Evolutionary conservation across 2,113 vertebrate genomes (phyloP).

Genomic region (Cyphomyrus plagiostoma): DNA sequence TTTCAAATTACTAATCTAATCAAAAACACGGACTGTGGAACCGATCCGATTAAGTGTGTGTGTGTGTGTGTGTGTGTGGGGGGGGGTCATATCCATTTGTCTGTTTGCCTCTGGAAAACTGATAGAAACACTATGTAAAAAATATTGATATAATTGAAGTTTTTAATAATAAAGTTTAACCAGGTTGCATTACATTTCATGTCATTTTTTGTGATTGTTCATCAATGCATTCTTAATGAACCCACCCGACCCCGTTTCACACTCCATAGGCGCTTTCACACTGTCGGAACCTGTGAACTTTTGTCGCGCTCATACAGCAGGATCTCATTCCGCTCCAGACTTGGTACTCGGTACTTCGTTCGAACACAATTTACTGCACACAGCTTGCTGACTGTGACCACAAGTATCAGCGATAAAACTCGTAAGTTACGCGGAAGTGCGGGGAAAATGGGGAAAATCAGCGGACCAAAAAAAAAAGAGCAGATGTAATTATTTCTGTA

Average conservation of each 20-base stretch:
- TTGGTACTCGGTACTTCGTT: neutral
- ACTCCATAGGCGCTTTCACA: neutral
- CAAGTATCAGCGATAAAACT: neutral
- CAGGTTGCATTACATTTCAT: no score
- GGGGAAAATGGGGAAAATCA: neutral
- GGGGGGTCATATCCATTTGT: no score
- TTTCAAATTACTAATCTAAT: no score
- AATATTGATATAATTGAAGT: no score
- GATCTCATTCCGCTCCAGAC: neutral
- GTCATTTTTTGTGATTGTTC: neutral
- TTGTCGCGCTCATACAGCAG: neutral
- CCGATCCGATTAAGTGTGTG: no score
- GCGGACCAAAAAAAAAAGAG: neutral
- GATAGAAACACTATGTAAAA: no score
- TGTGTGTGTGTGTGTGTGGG: no score
- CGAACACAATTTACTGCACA: neutral
- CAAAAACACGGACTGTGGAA: no score
- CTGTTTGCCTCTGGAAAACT: no score
- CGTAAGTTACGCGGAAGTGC: neutral
- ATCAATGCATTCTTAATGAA: neutral
- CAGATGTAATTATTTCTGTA: neutral
- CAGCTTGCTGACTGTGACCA: neutral
- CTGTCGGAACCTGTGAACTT: neutral
- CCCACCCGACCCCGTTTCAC: neutral
- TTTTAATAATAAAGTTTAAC: no score